phyloP scores from a whole-genome alignment of 2,113 vertebrate species.

The Nannospalax galili region DNA sequence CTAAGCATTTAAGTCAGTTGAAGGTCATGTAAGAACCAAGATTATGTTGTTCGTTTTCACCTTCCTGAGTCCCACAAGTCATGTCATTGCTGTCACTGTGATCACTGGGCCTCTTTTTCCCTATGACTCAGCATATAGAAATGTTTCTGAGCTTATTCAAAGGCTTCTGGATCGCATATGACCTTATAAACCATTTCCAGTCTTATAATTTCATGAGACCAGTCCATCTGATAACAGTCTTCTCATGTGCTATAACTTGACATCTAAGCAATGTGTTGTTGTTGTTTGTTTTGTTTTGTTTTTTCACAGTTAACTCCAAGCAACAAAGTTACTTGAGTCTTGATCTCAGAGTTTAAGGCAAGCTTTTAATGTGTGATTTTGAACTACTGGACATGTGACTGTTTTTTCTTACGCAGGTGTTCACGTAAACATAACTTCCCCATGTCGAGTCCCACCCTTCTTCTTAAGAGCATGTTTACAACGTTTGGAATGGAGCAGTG shows the following conservation, averaged over 20 bases:
- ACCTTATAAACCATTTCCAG: conserved; percentile 34
- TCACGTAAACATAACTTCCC: conserved; percentile 96
- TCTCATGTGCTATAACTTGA: conserved; percentile 17
- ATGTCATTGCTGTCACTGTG: neutral
- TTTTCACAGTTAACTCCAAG: conserved; percentile 10
- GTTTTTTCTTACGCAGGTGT: conserved; percentile 86
- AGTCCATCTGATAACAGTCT: neutral
- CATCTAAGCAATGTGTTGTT: neutral
- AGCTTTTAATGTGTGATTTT: neutral
- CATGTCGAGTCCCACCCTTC: conserved; percentile 91
- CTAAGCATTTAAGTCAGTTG: neutral
- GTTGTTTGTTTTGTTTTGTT: too few species aligned
- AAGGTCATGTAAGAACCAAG: neutral
- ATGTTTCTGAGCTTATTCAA: conserved; percentile 17
- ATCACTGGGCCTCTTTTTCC: neutral
- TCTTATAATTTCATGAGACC: conserved; percentile 13
- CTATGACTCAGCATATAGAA: neutral
- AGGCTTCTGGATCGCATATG: conserved; percentile 6
- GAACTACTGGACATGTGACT: neutral
- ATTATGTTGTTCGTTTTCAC: neutral
- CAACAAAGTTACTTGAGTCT: conserved; percentile 1
- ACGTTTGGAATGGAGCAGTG: conserved; percentile 97
- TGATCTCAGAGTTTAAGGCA: neutral
- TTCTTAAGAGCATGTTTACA: conserved; percentile 95
- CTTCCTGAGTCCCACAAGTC: neutral